Conservation (phyloP, 2,113 vertebrate species). For the Labeo catla region DNA sequence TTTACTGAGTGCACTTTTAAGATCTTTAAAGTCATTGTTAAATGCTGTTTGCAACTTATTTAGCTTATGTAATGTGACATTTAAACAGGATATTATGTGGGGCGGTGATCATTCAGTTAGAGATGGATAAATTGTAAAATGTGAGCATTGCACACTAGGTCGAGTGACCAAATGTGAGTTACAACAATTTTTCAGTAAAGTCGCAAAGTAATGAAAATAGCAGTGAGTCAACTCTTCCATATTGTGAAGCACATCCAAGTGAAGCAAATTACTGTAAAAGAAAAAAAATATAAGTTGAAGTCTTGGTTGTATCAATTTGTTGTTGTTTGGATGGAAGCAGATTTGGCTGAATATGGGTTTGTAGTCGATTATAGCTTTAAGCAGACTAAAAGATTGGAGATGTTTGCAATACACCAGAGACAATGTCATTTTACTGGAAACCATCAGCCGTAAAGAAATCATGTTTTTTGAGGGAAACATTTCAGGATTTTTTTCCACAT, state of each 20-base stretch:
- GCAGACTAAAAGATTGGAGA: not conserved
- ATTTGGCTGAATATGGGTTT: not conserved
- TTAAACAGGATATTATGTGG: not conserved
- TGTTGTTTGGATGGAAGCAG: not conserved
- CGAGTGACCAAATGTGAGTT: not conserved
- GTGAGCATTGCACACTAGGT: not conserved
- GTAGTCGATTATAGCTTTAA: not conserved
- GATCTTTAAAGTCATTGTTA: not conserved
- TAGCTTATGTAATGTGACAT: not conserved
- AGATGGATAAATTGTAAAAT: not conserved
- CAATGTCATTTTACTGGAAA: not conserved
- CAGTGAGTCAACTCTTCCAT: not conserved
- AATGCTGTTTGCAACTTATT: not conserved
- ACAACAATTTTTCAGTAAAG: not conserved
- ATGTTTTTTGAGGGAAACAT: too few species aligned
- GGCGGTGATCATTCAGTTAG: not conserved
- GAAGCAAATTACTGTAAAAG: not conserved
- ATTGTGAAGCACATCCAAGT: not conserved
- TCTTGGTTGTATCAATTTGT: not conserved
- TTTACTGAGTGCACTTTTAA: too few species aligned
- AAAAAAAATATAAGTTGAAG: not conserved
- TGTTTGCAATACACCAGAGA: not conserved
- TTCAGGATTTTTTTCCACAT: too few species aligned
- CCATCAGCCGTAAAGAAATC: too few species aligned
- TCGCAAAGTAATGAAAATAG: not conserved